Base-by-base conservation (phyloP, 1,140 invertebrate genomes). In the Bombyx mandarina region DNA sequence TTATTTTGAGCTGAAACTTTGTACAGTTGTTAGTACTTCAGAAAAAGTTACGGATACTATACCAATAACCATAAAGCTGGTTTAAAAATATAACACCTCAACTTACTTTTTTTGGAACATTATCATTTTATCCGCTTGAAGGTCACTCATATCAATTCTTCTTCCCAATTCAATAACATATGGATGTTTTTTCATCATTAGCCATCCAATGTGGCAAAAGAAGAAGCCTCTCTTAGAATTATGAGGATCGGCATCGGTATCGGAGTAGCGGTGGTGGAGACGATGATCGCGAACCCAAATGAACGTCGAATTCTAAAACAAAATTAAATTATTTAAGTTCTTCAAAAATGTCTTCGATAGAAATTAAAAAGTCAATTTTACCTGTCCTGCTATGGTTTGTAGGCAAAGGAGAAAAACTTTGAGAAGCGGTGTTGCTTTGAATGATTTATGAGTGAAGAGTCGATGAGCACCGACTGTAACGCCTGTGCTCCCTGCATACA, bases 61-160 rank as follows among this genome's bases (percentile, higher is more conserved):
- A 18, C 12, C 12, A 18, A 18, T 18, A 18, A 18, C 12, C 12
- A 18, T 18, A 0, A 18, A 18, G 12, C 1, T 18, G 12, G 12
- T 0, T 18, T 18, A 18, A 18, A 18, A 18, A 18, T 18, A 18
- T 18, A 18, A 18, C 12, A 18, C 0, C 12, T 1, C 12, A 1
- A 18, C n/a, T 82, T 86, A 91, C 90, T 88, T 93, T 73, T 91
- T 90, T 71, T 95, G 94, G 56, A 93, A 91, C 82, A 90, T 90
- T n/a, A 95, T 89, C 49, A 95, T 88, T 57, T 90, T 90, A 79
- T 96, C 94, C 9, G 88, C 89, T 67, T 90, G 79, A 8, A 96
- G 74, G 75, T 96, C 95, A n/a, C 88, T 90, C 87, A 90, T 83
- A 57, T 95, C 93, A 35, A 99, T 91, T 52, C 12, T 94, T 63